phyloP scores from a whole-genome alignment of 2,888 invertebrate genomes.

The Drosophila prostipennis region DNA sequence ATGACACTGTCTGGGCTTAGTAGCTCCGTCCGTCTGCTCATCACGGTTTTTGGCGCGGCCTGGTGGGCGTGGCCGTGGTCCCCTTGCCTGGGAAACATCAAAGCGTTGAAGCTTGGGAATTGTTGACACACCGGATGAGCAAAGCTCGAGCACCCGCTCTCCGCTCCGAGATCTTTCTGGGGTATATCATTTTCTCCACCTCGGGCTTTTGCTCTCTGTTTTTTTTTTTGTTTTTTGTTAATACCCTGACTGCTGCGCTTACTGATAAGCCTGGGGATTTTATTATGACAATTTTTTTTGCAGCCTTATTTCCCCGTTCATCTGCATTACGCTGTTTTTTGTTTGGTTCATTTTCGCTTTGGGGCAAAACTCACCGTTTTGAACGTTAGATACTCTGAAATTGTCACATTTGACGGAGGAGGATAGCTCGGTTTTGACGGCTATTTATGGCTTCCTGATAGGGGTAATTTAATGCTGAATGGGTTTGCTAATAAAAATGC shows the following conservation, averaged over 20 bases:
- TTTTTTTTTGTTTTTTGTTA: slow-evolving; percentile 53
- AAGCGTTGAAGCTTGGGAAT: slow-evolving; percentile 82
- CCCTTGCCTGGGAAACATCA: slow-evolving; percentile 64
- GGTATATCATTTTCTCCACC: slow-evolving; percentile 27
- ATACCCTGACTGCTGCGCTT: slow-evolving; percentile 59
- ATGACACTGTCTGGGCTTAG: slow-evolving; percentile 76
- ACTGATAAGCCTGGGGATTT: slow-evolving; percentile 77
- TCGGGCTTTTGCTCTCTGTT: slow-evolving; percentile 10
- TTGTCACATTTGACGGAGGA: slow-evolving; percentile 16
- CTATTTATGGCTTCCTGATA: slow-evolving; percentile 33
- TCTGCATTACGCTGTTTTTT: slow-evolving; percentile 16
- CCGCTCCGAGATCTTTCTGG: slow-evolving; percentile 37
- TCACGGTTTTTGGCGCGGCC: not conserved
- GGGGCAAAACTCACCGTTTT: slow-evolving; percentile 38
- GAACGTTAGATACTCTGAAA: slow-evolving; percentile 39
- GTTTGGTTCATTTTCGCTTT: slow-evolving; percentile 31
- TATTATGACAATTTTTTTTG: slow-evolving; percentile 63
- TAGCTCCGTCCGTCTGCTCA: slow-evolving; percentile 54
- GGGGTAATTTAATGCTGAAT: slow-evolving; percentile 25
- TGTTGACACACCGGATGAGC: slow-evolving; percentile 82
- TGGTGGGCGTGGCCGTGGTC: not conserved
- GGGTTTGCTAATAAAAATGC: not conserved
- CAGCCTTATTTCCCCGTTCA: slow-evolving; percentile 21
- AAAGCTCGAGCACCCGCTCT: slow-evolving; percentile 37
- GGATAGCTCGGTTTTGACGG: slow-evolving; percentile 11